Evolutionary conservation across 2,113 vertebrate genomes (phyloP), one percentile per base, ranked within the genome.

Genomic region (Anarhynchus alexandrinus): DNA sequence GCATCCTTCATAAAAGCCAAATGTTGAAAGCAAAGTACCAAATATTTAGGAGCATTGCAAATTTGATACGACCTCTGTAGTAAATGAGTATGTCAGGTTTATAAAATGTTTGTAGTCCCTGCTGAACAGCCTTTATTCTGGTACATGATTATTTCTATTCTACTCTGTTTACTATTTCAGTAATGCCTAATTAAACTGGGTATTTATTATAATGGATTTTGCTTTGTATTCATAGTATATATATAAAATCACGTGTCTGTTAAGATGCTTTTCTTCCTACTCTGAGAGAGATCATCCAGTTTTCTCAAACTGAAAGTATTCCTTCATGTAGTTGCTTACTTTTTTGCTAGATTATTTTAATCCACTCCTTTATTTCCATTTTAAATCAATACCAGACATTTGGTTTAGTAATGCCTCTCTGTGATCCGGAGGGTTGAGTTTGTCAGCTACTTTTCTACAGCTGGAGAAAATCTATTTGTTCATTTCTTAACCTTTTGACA

Each of bases 401-500:
- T 62, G 40, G 10, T 90, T 88, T 66, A 59, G 16, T 64, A 83
- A 62, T 59, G 40, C 14, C 65, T 90, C 43, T 86, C 82, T 38
- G 43, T 87, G 61, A 73, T 89, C 32, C 2, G 2, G 34, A 87
- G 57, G 40, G 77, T 43, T 30, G 96, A 84, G 55, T 71, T 45
- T 40, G 52, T 85, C 90, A 94, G 81, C 91, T 95, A 43, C 92
- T 94, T 93, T 82, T 80, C 45, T 80, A 18, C 89, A 84, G 45
- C 64, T 96, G 74, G 70, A 90, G n/a, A 65, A 93, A 64, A 90
- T 92, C 45, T 93, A 32, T 94, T 95, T 96, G 85, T 94, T 96
- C 76, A 74, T 94, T 97, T 88, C 93, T 96, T 97, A 94, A 88
- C 94, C 84, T 89, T 90, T 82, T 95, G 97, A 94, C 96, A 88